Evolutionary conservation across 2,888 invertebrate genomes (phyloP), one percentile per base, ranked within the genome.

Genomic region (Steinernema carpocapsae): DNA sequence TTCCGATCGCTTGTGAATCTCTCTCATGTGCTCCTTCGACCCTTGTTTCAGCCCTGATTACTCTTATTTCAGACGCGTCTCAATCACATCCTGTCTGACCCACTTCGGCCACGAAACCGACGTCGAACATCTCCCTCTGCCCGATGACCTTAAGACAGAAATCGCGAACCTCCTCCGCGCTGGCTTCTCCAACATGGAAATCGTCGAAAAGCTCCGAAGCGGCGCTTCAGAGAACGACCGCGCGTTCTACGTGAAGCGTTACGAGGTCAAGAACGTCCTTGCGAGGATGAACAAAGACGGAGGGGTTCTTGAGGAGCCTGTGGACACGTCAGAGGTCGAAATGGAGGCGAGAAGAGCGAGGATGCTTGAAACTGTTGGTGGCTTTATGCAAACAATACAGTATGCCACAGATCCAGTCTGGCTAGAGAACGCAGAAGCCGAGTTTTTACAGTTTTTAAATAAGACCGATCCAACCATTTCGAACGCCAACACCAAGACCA

Each of bases 31-130:
- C n/a, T n/a, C n/a, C n/a, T n/a, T n/a, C n/a, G n/a, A n/a, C n/a
- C n/a, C n/a, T n/a, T n/a, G n/a, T n/a, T n/a, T n/a, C n/a, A n/a
- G n/a, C n/a, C n/a, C n/a, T n/a, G n/a, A n/a, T n/a, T 2, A 64
- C 17, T 32, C 1, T 14, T 32, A 32, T 37, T 64, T 32, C 29
- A 64, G 64, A 17, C 29, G 64, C 1, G 64, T 64, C 14, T 14
- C 29, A 6, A 32, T 37, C 17, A 64, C 64, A 17, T 29, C 32
- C 32, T 64, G 64, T 32, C 32, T 64, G 32, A 64, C 64, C 6
- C 64, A 64, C 19, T 64, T 64, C 37, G 64, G 64, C 32, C 64
- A 64, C 37, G 64, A 64, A 3, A 29, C 29, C 32, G 64, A 64
- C 29, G 29, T 64, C 64, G 32, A 64, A 37, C 64, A 64, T 4